Conservation (phyloP, 2,888 invertebrate genomes). For the Phorcus lineatus region DNA sequence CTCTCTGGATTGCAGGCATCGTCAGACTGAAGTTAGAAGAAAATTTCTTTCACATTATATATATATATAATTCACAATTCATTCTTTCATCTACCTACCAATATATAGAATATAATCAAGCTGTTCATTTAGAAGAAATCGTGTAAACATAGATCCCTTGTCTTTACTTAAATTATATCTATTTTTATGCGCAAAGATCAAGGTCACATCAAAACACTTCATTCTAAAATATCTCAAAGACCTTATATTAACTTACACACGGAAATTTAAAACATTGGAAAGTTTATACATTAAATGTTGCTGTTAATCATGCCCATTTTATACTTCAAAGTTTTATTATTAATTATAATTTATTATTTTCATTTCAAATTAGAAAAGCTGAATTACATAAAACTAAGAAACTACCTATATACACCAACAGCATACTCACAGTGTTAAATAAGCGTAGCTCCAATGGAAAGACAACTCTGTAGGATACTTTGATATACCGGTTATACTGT, state of each 20-base stretch:
- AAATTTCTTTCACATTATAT: neutral
- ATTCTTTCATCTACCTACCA: neutral
- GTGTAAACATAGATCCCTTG: too few relatives aligned
- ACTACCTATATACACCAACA: too few relatives aligned
- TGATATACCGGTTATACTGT: conserved; percentile 98
- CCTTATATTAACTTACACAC: too few relatives aligned
- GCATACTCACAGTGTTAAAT: conserved; percentile 91
- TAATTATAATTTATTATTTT: neutral
- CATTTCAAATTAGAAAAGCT: neutral
- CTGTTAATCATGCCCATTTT: too few relatives aligned
- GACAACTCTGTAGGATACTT: conserved; percentile 98
- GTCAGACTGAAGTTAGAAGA: conserved; percentile 85
- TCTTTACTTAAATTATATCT: too few relatives aligned
- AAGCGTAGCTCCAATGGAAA: conserved; percentile 97
- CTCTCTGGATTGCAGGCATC: conserved; percentile 99
- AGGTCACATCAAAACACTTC: too few relatives aligned
- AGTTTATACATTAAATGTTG: neutral
- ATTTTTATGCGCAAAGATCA: too few relatives aligned
- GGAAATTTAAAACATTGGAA: neutral
- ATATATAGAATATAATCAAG: too few relatives aligned
- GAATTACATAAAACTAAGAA: too few relatives aligned
- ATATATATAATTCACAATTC: neutral
- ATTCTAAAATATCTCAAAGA: too few relatives aligned
- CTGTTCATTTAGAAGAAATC: too few relatives aligned
- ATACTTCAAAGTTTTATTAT: too few relatives aligned